Conservation (phyloP, 2,888 invertebrate species). For the Labia minor region DNA sequence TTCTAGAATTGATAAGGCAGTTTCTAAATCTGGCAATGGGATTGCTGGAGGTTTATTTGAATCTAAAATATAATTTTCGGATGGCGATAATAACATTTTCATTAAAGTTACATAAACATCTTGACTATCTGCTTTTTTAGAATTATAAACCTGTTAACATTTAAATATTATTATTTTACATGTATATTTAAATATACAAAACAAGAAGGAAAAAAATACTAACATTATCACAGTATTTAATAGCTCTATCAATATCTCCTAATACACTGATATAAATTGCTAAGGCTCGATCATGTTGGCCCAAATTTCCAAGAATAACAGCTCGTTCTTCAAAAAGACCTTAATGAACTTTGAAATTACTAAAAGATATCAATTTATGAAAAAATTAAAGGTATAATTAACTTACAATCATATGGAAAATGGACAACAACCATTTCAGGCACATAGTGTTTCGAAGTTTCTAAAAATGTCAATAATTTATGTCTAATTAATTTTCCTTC, state of each 20-base stretch:
- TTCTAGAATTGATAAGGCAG: constrained; percentile 69
- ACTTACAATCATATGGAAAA: constrained; percentile 63
- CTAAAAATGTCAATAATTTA: constrained; percentile 66
- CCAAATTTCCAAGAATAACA: constrained; percentile 81
- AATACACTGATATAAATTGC: constrained; percentile 84
- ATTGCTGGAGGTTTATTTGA: constrained; percentile 40
- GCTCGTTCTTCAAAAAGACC: constrained; percentile 85
- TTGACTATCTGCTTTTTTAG: constrained; percentile 31
- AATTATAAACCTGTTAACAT: neutral
- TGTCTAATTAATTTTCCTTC: constrained; percentile 45
- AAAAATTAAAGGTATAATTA: neutral
- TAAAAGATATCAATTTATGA: neutral
- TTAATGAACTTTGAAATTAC: constrained; percentile 32
- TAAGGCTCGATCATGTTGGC: constrained; percentile 83
- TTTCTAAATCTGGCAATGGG: constrained; percentile 60
- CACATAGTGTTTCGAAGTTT: constrained; percentile 68
- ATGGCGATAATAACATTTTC: constrained; percentile 43
- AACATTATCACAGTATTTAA: constrained; percentile 73
- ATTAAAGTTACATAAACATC: constrained; percentile 48
- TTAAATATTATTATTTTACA: neutral
- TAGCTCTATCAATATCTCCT: constrained; percentile 69
- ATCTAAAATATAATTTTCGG: constrained; percentile 33
- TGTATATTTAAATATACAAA: neutral
- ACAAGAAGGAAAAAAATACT: neutral
- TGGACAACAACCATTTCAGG: constrained; percentile 77